These are phyloP conservation scores for Sisyra terminalis DNA, from an alignment of 2,888 invertebrate species.

Conservation along the genomic window DNA sequence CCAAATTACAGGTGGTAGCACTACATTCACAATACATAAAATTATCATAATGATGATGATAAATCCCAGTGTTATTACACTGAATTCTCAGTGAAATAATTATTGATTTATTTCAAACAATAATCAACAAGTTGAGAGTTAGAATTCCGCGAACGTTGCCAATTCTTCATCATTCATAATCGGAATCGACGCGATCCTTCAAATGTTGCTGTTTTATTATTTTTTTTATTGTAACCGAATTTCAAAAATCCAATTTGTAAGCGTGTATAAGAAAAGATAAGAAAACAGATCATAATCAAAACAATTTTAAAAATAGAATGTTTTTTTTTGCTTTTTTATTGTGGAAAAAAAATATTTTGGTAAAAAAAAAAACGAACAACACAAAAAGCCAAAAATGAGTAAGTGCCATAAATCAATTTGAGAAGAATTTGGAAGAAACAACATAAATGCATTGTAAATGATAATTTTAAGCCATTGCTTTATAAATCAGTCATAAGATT, in stretches of 20 bases:
- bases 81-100: background rate
- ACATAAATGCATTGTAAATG: too few species aligned
- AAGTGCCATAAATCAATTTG: background rate
- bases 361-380: background rate
- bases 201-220: constrained; percentile 30
- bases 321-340: too few species aligned
- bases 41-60: background rate
- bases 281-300: too few species aligned
- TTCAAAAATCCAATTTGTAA: constrained; percentile 4
- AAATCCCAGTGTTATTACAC: constrained; percentile 9
- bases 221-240: background rate
- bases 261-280: constrained; percentile 3
- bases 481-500: too few species aligned
- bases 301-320: too few species aligned
- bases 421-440: too few species aligned
- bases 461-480: too few species aligned
- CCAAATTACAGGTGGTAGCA: too few species aligned
- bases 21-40: too few species aligned
- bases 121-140: too few species aligned
- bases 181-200: constrained; percentile 40
- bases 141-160: constrained; percentile 2
- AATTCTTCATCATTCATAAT: constrained; percentile 35
- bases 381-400: background rate
- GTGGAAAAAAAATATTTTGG: too few species aligned
- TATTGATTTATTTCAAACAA: background rate